These are phyloP conservation scores for Gymnosoma rotundatum DNA, from an alignment of 2,888 invertebrate species.

Conservation along the genomic window DNA sequence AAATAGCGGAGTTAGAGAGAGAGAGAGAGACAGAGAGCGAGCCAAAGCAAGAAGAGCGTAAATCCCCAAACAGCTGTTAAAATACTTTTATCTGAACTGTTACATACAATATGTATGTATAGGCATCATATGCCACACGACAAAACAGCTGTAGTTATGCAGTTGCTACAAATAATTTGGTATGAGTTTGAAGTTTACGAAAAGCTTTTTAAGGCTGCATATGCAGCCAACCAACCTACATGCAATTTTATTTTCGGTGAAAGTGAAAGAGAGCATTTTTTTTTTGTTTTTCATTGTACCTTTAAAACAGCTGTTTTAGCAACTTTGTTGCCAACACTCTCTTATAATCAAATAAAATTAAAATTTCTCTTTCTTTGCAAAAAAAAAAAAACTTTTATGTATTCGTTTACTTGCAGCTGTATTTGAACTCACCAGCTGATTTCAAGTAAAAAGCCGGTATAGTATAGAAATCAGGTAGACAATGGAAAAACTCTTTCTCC, in stretches of 20 bases:
- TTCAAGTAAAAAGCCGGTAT: slow-evolving; percentile 48
- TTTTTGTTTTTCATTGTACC: not conserved
- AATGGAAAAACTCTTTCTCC: not conserved
- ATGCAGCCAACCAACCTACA: slow-evolving; percentile 21
- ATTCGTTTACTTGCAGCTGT: slow-evolving; percentile 39
- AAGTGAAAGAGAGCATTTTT: slow-evolving; percentile 51
- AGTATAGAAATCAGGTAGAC: slow-evolving; percentile 19
- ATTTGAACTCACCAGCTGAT: slow-evolving; percentile 46
- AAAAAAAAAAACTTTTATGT: not conserved
- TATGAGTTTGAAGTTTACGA: slow-evolving; percentile 34
- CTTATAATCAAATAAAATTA: not conserved
- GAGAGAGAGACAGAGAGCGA: not conserved
- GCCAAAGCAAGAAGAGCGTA: too few species aligned
- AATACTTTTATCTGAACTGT: slow-evolving; percentile 23
- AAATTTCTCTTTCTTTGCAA: not conserved
- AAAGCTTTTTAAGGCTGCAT: slow-evolving; percentile 36
- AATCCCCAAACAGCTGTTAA: slow-evolving; percentile 59
- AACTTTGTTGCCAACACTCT: slow-evolving; percentile 29
- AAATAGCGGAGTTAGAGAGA: not conserved
- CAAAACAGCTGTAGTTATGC: slow-evolving; percentile 69
- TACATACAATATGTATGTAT: not conserved
- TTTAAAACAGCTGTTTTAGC: slow-evolving; percentile 58
- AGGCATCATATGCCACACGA: slow-evolving; percentile 34
- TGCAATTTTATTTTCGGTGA: slow-evolving; percentile 45
- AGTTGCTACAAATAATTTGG: slow-evolving; percentile 46